phyloP scores from a whole-genome alignment of 1,140 invertebrate species.

The Camponotus floridanus region DNA sequence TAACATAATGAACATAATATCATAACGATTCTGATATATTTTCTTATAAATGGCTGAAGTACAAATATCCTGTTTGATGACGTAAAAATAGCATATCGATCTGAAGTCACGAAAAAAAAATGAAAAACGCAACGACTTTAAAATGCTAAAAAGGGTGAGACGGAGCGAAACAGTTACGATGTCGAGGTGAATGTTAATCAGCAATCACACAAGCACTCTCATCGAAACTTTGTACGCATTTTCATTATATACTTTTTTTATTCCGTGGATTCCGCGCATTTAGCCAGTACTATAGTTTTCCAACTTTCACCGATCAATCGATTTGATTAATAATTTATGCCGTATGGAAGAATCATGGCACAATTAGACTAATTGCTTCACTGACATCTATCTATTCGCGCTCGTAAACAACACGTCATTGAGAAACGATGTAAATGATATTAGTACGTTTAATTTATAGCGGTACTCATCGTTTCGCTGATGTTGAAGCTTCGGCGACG shows the following conservation, averaged over 20 bases:
- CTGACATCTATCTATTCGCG: constrained; percentile 31
- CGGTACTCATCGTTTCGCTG: constrained; percentile 88
- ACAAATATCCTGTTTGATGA: constrained; percentile 28
- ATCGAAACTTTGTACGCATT: background rate
- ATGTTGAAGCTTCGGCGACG: constrained; percentile 85
- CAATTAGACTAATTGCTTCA: constrained; percentile 82
- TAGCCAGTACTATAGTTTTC: constrained; percentile 1
- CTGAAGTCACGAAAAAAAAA: constrained; percentile 5
- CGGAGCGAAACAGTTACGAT: constrained; percentile 13
- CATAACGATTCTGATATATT: background rate
- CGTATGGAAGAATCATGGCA: constrained; percentile 70
- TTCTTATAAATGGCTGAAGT: constrained; percentile 16
- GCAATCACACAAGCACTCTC: background rate
- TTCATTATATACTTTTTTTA: constrained; percentile 1
- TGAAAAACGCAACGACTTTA: constrained; percentile 21
- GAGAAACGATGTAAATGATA: constrained; percentile 45
- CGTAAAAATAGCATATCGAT: constrained; percentile 28
- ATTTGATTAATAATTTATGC: constrained; percentile 69
- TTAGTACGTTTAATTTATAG: constrained; percentile 84
- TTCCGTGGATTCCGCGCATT: no score
- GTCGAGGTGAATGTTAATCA: background rate
- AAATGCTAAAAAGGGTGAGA: background rate
- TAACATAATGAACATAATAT: constrained; percentile 1
- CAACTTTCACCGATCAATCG: constrained; percentile 66
- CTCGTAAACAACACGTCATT: constrained; percentile 23